Evolutionary conservation across 2,113 vertebrate species (phyloP).

Genomic region (Nettapus auritus): DNA sequence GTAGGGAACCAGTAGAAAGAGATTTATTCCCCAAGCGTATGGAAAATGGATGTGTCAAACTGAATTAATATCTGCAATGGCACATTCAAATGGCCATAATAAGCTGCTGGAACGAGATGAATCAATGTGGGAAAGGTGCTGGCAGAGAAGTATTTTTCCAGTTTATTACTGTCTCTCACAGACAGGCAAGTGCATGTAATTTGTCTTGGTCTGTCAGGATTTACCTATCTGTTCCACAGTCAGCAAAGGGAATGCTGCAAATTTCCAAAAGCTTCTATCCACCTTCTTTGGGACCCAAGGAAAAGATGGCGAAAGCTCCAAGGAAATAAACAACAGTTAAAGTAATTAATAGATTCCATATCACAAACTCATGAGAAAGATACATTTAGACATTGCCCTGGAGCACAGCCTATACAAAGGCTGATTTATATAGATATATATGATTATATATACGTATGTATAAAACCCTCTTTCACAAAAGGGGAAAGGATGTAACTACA

Average conservation of each 20-base stretch:
- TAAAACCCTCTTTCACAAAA: background rate
- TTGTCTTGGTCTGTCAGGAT: constrained; percentile 48
- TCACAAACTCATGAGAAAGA: background rate
- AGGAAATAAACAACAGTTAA: background rate
- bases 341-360: background rate
- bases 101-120: constrained; percentile 65
- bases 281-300: background rate
- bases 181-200: constrained; percentile 38
- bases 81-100: constrained; percentile 59
- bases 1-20: constrained; percentile 1
- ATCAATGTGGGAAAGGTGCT: constrained; percentile 50
- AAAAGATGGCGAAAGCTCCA: background rate
- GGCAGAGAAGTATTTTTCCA: constrained; percentile 56
- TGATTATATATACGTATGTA: background rate
- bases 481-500: background rate
- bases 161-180: constrained; percentile 45
- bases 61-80: constrained; percentile 60
- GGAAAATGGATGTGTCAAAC: constrained; percentile 61
- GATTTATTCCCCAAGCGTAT: constrained; percentile 53
- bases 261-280: background rate
- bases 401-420: background rate
- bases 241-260: background rate
- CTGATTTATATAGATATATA: too few species aligned
- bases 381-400: background rate
- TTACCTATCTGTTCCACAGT: constrained; percentile 20